phyloP scores from a whole-genome alignment of 2,888 invertebrate genomes.

The Cataglyphis livida region DNA sequence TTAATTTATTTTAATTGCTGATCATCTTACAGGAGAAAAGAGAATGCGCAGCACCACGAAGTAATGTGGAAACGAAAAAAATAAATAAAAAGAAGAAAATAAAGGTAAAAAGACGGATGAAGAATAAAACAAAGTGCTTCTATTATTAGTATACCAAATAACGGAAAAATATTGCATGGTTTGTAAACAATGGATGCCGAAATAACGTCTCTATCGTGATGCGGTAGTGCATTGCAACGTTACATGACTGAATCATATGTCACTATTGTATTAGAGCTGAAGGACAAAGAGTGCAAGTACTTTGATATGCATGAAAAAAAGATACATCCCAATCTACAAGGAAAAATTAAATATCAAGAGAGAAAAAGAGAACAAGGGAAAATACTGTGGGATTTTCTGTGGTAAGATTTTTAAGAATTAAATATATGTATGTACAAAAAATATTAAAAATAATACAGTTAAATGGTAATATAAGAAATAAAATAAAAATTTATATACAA shows the following conservation, averaged over 20 bases:
- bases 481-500: background rate
- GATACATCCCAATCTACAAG: constrained; percentile 59
- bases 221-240: constrained; percentile 45
- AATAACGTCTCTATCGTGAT: constrained; percentile 75
- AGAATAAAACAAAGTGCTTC: constrained; percentile 59
- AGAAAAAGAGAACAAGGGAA: constrained; percentile 3
- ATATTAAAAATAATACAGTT: background rate
- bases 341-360: constrained; percentile 9
- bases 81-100: background rate
- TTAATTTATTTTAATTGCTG: background rate
- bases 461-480: background rate
- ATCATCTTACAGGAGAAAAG: constrained; percentile 32
- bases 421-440: background rate
- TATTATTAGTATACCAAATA: constrained; percentile 54
- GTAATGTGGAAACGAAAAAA: constrained; percentile 3
- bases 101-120: constrained; percentile 7
- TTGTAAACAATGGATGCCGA: constrained; percentile 67
- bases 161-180: constrained; percentile 47
- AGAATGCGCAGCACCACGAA: background rate
- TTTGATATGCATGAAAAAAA: constrained; percentile 68
- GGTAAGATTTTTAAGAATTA: background rate
- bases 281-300: constrained; percentile 69
- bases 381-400: background rate
- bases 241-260: too few relatives aligned
- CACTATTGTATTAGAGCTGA: constrained; percentile 49